phyloP scores from a whole-genome alignment of 2,888 invertebrate species.

The Erebia palarica region DNA sequence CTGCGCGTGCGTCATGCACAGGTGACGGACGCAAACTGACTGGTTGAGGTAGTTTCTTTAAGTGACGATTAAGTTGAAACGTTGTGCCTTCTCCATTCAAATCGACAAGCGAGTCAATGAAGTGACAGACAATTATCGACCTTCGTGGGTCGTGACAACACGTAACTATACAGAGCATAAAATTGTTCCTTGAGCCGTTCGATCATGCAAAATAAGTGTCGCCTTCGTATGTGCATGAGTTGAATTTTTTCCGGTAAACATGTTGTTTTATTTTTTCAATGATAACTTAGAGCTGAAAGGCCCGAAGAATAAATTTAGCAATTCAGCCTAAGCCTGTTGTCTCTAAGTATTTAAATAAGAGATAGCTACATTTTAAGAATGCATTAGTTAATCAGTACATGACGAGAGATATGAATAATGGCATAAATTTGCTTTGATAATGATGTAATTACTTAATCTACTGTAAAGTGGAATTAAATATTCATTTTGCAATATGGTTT shows the following conservation, averaged over 20 bases:
- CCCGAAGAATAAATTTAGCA: slow-evolving; percentile 23
- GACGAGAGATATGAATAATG: slow-evolving; percentile 33
- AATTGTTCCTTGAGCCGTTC: slow-evolving; percentile 48
- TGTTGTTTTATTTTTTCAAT: slow-evolving; percentile 51
- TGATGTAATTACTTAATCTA: slow-evolving; percentile 30
- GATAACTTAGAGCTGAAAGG: slow-evolving; percentile 41
- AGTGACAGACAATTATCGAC: slow-evolving; percentile 41
- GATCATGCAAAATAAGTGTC: slow-evolving; percentile 48
- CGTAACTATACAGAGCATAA: slow-evolving; percentile 31
- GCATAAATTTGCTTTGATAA: slow-evolving; percentile 24
- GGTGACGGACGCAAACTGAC: slow-evolving; percentile 66
- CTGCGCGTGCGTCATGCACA: slow-evolving; percentile 63
- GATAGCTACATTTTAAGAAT: slow-evolving; percentile 25
- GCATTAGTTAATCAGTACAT: slow-evolving; percentile 37
- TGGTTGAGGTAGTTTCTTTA: slow-evolving; percentile 66
- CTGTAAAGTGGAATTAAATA: slow-evolving; percentile 27
- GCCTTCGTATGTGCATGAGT: slow-evolving; percentile 77
- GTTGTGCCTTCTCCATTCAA: slow-evolving; percentile 74
- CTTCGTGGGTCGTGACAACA: slow-evolving; percentile 31
- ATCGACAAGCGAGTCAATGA: slow-evolving; percentile 55
- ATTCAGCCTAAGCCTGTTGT: slow-evolving; percentile 1
- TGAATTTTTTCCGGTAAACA: slow-evolving; percentile 66
- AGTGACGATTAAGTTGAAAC: slow-evolving; percentile 62
- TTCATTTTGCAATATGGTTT: slow-evolving; percentile 25
- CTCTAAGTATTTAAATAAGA: slow-evolving; percentile 24